Percentiles rank a stretch among this genome's conserved stretches.
Conservation (phyloP, 2,888 invertebrate genomes). For the Bursaphelenchus okinawaensis region DNA sequence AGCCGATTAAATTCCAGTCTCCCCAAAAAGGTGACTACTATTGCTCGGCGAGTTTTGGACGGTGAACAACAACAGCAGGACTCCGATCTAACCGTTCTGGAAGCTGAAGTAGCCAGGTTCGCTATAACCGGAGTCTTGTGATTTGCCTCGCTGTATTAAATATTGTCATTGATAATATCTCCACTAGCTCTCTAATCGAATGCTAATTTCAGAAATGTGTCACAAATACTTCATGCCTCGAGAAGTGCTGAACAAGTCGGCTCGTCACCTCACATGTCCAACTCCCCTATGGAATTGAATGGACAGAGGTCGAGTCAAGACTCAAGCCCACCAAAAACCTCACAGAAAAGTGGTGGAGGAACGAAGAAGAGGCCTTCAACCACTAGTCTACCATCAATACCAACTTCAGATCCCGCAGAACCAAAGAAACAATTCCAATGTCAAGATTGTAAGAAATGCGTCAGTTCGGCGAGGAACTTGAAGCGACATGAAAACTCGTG, state of each 20-base stretch:
- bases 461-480: conserved; percentile 13
- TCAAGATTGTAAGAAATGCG: conserved; percentile 7
- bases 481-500: conserved; percentile 11
- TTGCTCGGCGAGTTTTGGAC: neutral
- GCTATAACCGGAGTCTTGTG: neutral
- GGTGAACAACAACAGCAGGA: neutral
- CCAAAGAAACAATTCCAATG: conserved; percentile 13
- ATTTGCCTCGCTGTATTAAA: neutral
- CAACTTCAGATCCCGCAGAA: neutral
- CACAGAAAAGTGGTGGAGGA: neutral
- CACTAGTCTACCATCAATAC: conserved; percentile 5
- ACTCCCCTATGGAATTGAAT: neutral
- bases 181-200: too few relatives aligned
- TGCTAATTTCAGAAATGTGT: neutral
- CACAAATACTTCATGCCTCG: neutral
- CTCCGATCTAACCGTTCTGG: neutral
- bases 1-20: neutral
- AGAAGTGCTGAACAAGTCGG: neutral
- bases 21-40: neutral
- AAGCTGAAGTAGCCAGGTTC: neutral
- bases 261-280: neutral
- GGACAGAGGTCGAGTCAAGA: neutral
- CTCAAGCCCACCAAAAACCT: neutral
- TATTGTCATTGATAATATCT: too few relatives aligned
- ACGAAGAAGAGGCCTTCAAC: neutral